Percentiles rank a stretch among this genome's conserved stretches.
These are phyloP conservation scores for Zootermopsis nevadensis DNA, from an alignment of 2,888 invertebrate species.

Conservation along the genomic window DNA sequence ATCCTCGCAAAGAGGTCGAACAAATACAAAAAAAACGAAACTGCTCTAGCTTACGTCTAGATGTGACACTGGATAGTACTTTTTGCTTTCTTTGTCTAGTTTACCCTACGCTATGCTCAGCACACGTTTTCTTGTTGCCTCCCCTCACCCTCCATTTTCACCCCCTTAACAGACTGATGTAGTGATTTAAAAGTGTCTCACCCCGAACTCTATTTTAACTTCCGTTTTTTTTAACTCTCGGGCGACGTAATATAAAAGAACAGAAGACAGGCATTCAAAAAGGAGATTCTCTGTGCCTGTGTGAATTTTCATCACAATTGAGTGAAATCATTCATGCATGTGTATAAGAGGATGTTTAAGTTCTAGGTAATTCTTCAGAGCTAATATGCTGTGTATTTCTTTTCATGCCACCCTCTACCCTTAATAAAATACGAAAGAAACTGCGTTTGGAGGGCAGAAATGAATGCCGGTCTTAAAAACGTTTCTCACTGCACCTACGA, in stretches of 20 bases:
- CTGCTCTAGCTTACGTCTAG: constrained; percentile 11
- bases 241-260: constrained; percentile 19
- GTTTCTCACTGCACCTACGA: too few relatives aligned
- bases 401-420: too few relatives aligned
- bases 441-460: too few relatives aligned
- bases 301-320: constrained; percentile 14
- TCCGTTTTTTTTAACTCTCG: constrained; percentile 13
- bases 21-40: constrained; percentile 22
- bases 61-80: constrained; percentile 9
- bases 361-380: constrained; percentile 35
- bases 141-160: not conserved
- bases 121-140: constrained; percentile 18
- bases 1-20: constrained; percentile 21
- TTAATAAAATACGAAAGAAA: too few relatives aligned
- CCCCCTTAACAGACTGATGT: not conserved
- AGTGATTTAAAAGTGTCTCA: constrained; percentile 36
- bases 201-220: constrained; percentile 17
- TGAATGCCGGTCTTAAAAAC: too few relatives aligned
- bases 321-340: constrained; percentile 12
- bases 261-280: constrained; percentile 20
- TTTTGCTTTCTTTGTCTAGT: constrained; percentile 25
- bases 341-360: not conserved
- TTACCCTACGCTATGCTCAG: not conserved
- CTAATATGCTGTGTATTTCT: constrained; percentile 4
- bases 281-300: not conserved